These are phyloP conservation scores for Noctua janthe DNA, from an alignment of 2,888 invertebrate species.

Conservation along the genomic window DNA sequence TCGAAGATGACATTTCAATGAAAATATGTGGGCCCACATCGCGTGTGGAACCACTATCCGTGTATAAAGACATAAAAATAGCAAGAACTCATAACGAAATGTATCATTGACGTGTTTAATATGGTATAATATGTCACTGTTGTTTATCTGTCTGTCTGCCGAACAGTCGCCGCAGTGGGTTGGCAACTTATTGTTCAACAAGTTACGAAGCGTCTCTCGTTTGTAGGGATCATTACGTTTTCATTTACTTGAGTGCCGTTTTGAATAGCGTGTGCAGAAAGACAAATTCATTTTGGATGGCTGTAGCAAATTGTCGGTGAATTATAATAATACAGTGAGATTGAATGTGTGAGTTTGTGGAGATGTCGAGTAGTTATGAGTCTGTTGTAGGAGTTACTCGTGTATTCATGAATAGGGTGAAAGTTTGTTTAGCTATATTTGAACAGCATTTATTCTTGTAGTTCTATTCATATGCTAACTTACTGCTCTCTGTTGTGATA, in stretches of 20 bases:
- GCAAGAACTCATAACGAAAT: slow-evolving; percentile 39
- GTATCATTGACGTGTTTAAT: slow-evolving; percentile 28
- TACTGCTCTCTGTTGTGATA: neutral
- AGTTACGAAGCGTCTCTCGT: slow-evolving; percentile 61
- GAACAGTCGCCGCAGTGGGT: slow-evolving; percentile 47
- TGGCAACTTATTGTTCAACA: slow-evolving; percentile 63
- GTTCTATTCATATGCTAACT: neutral
- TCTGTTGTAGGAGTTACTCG: slow-evolving; percentile 9
- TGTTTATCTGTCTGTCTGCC: slow-evolving; percentile 38
- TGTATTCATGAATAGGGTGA: slow-evolving; percentile 9
- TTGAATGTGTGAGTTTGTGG: slow-evolving; percentile 41
- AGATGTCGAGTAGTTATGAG: slow-evolving; percentile 17
- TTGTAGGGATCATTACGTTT: slow-evolving; percentile 68
- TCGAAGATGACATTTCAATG: slow-evolving; percentile 33
- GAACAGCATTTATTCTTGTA: slow-evolving; percentile 12
- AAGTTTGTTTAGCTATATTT: slow-evolving; percentile 4
- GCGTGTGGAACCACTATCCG: slow-evolving; percentile 37
- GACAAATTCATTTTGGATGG: slow-evolving; percentile 65
- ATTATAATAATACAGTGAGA: slow-evolving; percentile 61
- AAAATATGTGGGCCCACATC: slow-evolving; percentile 16
- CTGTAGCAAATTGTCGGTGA: slow-evolving; percentile 56
- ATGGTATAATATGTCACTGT: slow-evolving; percentile 29
- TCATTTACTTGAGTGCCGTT: slow-evolving; percentile 68
- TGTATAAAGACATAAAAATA: slow-evolving; percentile 50
- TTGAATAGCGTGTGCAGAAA: slow-evolving; percentile 66